Conservation (phyloP, 2,888 invertebrate genomes). For the Serrognathus titanus region DNA sequence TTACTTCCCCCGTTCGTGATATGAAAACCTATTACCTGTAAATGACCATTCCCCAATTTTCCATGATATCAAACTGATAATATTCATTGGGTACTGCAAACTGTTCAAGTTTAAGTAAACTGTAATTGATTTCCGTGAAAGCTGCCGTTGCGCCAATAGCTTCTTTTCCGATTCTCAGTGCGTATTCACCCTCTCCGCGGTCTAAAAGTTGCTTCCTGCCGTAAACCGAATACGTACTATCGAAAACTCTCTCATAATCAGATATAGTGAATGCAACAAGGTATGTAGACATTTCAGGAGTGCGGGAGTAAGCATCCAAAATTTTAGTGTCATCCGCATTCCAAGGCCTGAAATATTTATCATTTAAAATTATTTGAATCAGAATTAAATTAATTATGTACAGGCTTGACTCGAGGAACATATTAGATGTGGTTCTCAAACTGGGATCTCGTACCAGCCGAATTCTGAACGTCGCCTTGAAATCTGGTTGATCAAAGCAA, state of each 20-base stretch:
- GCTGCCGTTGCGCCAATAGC: slow-evolving; percentile 52
- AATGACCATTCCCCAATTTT: slow-evolving; percentile 89
- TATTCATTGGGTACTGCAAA: slow-evolving; percentile 70
- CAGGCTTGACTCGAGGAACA: neutral
- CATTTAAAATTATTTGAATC: no score
- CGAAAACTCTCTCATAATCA: slow-evolving; percentile 33
- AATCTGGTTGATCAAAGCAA: slow-evolving; percentile 64
- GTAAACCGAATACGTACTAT: slow-evolving; percentile 33
- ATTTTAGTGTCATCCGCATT: neutral
- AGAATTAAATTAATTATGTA: neutral
- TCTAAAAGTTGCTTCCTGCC: slow-evolving; percentile 32
- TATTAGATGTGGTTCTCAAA: slow-evolving; percentile 10
- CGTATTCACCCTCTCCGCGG: slow-evolving; percentile 42
- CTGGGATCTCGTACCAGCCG: slow-evolving; percentile 35
- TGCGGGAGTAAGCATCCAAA: slow-evolving; percentile 19
- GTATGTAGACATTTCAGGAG: slow-evolving; percentile 70
- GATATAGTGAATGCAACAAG: slow-evolving; percentile 77
- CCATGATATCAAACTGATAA: slow-evolving; percentile 84
- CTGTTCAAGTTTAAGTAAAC: slow-evolving; percentile 65
- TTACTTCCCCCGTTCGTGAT: no score
- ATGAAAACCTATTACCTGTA: slow-evolving; percentile 68
- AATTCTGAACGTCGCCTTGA: slow-evolving; percentile 42
- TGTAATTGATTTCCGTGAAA: slow-evolving; percentile 56
- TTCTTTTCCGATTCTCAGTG: slow-evolving; percentile 47
- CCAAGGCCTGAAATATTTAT: no score